These are phyloP conservation scores for Apotomis turbidana DNA, from an alignment of 2,888 invertebrate species.

Conservation along the genomic window DNA sequence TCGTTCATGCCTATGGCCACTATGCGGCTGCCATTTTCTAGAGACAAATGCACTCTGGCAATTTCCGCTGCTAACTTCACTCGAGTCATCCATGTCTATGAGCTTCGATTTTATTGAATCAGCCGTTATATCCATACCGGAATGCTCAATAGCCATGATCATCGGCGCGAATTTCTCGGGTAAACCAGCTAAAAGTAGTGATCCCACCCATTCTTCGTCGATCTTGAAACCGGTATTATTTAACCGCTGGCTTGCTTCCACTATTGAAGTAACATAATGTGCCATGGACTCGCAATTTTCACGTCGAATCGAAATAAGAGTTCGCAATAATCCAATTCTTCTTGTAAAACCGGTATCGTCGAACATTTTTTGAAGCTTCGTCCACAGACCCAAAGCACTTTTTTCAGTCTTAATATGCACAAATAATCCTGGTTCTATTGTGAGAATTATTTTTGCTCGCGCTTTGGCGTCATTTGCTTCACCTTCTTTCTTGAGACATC, in stretches of 20 bases:
- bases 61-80: background rate
- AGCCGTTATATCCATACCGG: slow-evolving; percentile 40
- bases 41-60: background rate
- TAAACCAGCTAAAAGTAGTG: slow-evolving; percentile 34
- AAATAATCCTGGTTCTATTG: no score
- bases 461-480: no score
- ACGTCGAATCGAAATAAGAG: slow-evolving; percentile 11
- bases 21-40: background rate
- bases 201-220: slow-evolving; percentile 2
- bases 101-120: slow-evolving; percentile 44
- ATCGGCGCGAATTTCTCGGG: slow-evolving; percentile 31
- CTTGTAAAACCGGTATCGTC: slow-evolving; percentile 29
- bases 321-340: slow-evolving; percentile 9
- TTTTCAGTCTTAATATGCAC: background rate
- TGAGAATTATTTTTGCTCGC: no score
- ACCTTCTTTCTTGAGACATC: no score
- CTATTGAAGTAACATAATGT: slow-evolving; percentile 7
- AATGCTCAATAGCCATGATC: slow-evolving; percentile 38
- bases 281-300: slow-evolving; percentile 31
- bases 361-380: slow-evolving; percentile 13
- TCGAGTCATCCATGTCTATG: slow-evolving; percentile 26
- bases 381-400: background rate
- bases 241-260: background rate
- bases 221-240: no score
- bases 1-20: background rate